Percentiles rank a stretch among this genome's conserved stretches.
These are phyloP conservation scores for Azorinus chamasolen DNA, from an alignment of 2,888 invertebrate species.

Conservation along the genomic window DNA sequence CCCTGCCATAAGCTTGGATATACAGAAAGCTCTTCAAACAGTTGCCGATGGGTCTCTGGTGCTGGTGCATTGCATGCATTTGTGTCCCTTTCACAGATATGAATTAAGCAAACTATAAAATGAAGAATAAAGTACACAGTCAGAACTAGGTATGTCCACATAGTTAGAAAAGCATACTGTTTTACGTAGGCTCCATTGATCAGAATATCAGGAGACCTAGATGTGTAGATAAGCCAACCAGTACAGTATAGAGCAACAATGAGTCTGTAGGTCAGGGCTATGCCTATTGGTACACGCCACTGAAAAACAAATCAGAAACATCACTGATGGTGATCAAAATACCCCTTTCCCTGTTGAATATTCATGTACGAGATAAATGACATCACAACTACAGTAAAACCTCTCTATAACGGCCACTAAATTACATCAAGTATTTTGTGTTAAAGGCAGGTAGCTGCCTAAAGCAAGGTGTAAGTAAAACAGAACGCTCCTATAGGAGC, in stretches of 20 bases:
- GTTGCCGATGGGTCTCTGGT: constrained; percentile 53
- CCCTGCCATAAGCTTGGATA: constrained; percentile 66
- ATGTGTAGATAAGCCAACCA: constrained; percentile 72
- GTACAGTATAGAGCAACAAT: constrained; percentile 73
- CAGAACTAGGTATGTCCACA: constrained; percentile 81
- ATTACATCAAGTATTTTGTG: no score
- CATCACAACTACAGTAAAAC: no score
- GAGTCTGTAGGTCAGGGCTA: constrained; percentile 77
- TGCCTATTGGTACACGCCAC: constrained; percentile 78
- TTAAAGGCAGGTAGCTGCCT: no score
- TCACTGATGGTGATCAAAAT: background rate
- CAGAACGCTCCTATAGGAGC: no score
- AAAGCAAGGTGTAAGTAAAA: no score
- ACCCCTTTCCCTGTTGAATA: no score
- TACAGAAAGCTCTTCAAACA: constrained; percentile 68
- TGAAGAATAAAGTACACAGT: constrained; percentile 72
- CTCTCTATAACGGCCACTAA: no score
- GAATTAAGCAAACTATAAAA: constrained; percentile 55
- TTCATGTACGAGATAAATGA: no score
- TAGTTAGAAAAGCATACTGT: constrained; percentile 80
- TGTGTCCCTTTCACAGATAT: constrained; percentile 46
- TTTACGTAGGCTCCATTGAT: constrained; percentile 46
- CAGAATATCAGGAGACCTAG: constrained; percentile 7
- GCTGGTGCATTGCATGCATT: constrained; percentile 29
- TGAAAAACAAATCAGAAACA: constrained; percentile 61